Base-by-base conservation (phyloP, 2,888 invertebrate genomes). In the Cactoblastis cactorum region DNA sequence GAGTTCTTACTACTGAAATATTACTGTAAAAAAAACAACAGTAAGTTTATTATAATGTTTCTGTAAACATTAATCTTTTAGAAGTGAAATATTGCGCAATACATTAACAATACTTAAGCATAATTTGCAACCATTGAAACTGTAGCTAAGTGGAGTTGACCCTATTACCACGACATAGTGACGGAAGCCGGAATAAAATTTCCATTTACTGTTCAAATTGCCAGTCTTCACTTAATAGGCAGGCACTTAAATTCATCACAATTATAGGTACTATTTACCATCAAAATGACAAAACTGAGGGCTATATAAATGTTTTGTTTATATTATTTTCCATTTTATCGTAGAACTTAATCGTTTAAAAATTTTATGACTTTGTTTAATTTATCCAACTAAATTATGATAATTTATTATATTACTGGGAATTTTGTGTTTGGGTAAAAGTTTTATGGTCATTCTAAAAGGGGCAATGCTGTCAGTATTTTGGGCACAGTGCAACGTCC, bases 151-250 rank as follows among this genome's bases (percentile, higher is more conserved):
- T 28, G 28, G 37, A 51, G 45, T 33, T 50, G 48, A 49, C 48
- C 53, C 53, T 54, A 54, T 53, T 56, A 56, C 47, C 48, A 45
- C 51, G 46, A 49, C 50, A 50, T 45, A 54, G 51, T 51, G 50
- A 53, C 53, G 49, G 53, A 56, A 50, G 49, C 50, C 57, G 50
- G 60, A 55, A 62, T 62, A 60, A 60, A 58, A 60, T 61, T 56
- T 55, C 54, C 57, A 61, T 61, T 57, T 59, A 50, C 51, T 46
- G 55, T 51, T 53, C 32, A 57, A 52, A 54, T 57, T 56, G 50
- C 54, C 53, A 53, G 56, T 52, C 54, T 52, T 52, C 56, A 58
- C 53, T 56, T 56, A 54, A 56, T 58, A 54, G 48, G 49, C 45
- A 39, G 45, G 22, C 49, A 48, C 14, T 43, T 50, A 14, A 19